Base-by-base conservation (phyloP, 2,797 vertebrate species). In the Pseudocheirus occidentalis region DNA sequence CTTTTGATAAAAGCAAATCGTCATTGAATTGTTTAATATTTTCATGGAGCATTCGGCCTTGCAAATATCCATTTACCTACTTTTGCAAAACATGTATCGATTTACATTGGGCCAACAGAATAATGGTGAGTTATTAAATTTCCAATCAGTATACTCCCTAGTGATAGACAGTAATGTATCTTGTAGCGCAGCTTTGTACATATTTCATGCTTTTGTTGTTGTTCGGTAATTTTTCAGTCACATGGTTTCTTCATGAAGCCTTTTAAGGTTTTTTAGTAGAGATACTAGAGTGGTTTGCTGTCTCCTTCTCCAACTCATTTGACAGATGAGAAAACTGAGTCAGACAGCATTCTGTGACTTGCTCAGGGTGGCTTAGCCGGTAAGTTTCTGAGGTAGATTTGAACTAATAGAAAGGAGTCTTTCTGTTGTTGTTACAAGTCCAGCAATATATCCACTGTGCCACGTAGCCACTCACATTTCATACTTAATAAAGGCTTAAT, bases 21-120 rank as follows among this genome's bases (percentile, higher is more conserved):
- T 97, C 46, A 5, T 91, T 93, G 91, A 57, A 56, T 92, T 93
- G 91, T 91, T 89, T 93, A 40, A 10, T 95, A 59, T 93, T 96
- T 96, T 90, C 87, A 55, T 29, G 46, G 58, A 62, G n/a, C 66
- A 28, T 10, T 95, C 9, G 58, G 3, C 94, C 62, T 89, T 94
- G 3, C 92, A 92, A 90, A 62, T 73, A 91, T 3, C 62, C 46
- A 55, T 90, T 95, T 92, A 52, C 57, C 91, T 2, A 21, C 62
- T 18, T 94, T 56, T 96, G 66, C 14, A 94, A 21, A 94, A 94
- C 90, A 28, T 94, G 29, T 81, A 90, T 62, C 58, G 55, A n/a
- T 95, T 93, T 73, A 50, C 90, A 29, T 21, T 73, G 89, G 0
- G n/a, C 91, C 92, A 55, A 62, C n/a, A 55, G 94, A 94, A 55